phyloP scores from a whole-genome alignment of 1,140 invertebrate genomes.

The Ips nitidus region DNA sequence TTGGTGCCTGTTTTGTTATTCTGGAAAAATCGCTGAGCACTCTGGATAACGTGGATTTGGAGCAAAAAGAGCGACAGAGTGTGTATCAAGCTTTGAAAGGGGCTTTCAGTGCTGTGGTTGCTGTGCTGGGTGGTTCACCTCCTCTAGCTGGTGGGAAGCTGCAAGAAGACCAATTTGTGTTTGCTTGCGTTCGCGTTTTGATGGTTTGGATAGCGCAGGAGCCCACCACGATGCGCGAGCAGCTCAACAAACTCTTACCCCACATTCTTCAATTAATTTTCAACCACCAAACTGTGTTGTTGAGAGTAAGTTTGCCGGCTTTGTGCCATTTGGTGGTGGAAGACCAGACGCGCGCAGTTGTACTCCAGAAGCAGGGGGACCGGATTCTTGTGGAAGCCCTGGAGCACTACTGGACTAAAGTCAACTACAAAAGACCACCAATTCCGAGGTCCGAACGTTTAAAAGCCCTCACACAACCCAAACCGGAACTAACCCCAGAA shows the following conservation, averaged over 20 bases:
- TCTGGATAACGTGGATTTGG: conserved; percentile 77
- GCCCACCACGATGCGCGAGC: conserved; percentile 82
- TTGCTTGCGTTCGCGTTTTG: conserved; percentile 79
- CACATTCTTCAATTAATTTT: conserved; percentile 78
- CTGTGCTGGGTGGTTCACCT: conserved; percentile 69
- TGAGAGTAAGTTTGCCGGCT: conserved; percentile 81
- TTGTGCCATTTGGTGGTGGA: conserved; percentile 89
- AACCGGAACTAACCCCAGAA: conserved; percentile 70
- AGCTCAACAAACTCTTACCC: conserved; percentile 77
- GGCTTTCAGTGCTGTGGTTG: conserved; percentile 81
- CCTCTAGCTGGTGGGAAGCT: conserved; percentile 69
- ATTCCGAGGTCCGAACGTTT: conserved; percentile 75
- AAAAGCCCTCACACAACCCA: conserved; percentile 71
- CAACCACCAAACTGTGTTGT: conserved; percentile 70
- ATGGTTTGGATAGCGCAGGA: conserved; percentile 90
- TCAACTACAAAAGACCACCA: conserved; percentile 80
- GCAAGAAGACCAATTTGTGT: conserved; percentile 71
- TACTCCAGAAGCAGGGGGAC: conserved; percentile 77
- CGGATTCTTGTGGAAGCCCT: conserved; percentile 78
- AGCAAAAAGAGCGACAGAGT: conserved; percentile 87
- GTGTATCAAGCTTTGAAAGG: conserved; percentile 88
- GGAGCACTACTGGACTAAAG: conserved; percentile 82
- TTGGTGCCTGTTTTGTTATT: conserved; percentile 81
- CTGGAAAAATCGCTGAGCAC: conserved; percentile 78
- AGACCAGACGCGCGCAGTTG: conserved; percentile 78